Base-by-base conservation (phyloP, 1,140 invertebrate species). In the Tetramorium alpestre region DNA sequence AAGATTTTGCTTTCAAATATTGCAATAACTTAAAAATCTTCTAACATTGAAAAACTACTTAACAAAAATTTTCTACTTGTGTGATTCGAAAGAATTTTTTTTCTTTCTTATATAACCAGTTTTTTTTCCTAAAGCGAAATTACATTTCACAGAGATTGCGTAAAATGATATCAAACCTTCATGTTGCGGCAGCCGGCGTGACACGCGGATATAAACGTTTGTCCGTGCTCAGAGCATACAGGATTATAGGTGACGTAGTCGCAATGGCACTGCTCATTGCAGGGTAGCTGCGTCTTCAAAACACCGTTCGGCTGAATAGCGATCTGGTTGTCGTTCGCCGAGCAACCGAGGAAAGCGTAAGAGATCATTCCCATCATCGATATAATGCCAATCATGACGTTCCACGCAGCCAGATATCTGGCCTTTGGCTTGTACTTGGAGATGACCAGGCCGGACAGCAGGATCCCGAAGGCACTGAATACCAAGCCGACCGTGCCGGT, bases 341-440 rank as follows among this genome's bases (percentile, higher is more conserved):
- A 94, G 92, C 97, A 98, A 1, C 97, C 97, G 1, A 98, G 94
- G 89, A 97, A 97, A 2, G 97, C 96, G 85, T 97, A 97, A 1
- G 96, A 95, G 28, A 97, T 94, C 86, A 97, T 96, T 4, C 97
- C 97, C 44, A 96, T 87, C 2, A 97, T 96, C 11, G 96, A 97
- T 65, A 97, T 93, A 1, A 96, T 94, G 47, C 97, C 97, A 10
- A 97, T 96, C 70, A 97, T 95, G 2, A 98, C 96, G 92, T 98
- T 98, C 97, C 97, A 98, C 0, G 95, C 96, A 6, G 97, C 97
- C 87, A 98, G 94, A 77, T 96, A 96, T 41, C 97, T 94, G 0
- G 97, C 97, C 75, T 96, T 95, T 0, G 97, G 97, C 92, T 97
- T 97, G 87, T 96, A 97, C 85, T 96, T 96, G 0, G 97, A 96